phyloP scores from a whole-genome alignment of 2,888 invertebrate genomes.

The Hirtodrosophila trivittata region DNA sequence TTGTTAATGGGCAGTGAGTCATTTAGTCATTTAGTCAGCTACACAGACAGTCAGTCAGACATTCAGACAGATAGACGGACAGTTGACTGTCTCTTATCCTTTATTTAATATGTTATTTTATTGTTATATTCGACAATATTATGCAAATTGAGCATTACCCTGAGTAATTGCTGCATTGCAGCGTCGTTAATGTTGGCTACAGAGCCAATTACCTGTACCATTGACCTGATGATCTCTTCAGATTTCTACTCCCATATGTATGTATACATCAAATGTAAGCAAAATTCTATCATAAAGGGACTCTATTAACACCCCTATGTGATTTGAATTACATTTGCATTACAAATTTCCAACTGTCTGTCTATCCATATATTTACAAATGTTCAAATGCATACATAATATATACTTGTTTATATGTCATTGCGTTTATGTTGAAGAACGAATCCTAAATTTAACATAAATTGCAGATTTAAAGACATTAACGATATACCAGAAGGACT shows the following conservation, averaged over 20 bases:
- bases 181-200: slow-evolving; percentile 32
- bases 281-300: neutral
- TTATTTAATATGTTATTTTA: slow-evolving; percentile 79
- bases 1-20: slow-evolving; percentile 71
- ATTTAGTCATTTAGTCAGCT: slow-evolving; percentile 6
- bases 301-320: slow-evolving; percentile 11
- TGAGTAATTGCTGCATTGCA: slow-evolving; percentile 61
- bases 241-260: slow-evolving; percentile 4
- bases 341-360: no score
- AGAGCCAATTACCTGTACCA: slow-evolving; percentile 30
- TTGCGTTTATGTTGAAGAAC: no score
- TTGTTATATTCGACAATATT: slow-evolving; percentile 65
- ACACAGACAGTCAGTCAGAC: slow-evolving; percentile 5
- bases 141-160: slow-evolving; percentile 69
- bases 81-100: slow-evolving; percentile 13
- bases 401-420: no score
- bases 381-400: no score
- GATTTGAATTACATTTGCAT: neutral
- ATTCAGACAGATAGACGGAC: slow-evolving; percentile 16
- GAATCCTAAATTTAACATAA: no score
- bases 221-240: slow-evolving; percentile 4
- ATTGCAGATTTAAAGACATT: no score
- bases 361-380: no score
- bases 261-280: slow-evolving; percentile 5
- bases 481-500: no score